Percentiles rank a stretch among this genome's conserved stretches.
These are phyloP conservation scores for Poicephalus meyeri DNA, from an alignment of 2,113 vertebrate species.

Conservation along the genomic window DNA sequence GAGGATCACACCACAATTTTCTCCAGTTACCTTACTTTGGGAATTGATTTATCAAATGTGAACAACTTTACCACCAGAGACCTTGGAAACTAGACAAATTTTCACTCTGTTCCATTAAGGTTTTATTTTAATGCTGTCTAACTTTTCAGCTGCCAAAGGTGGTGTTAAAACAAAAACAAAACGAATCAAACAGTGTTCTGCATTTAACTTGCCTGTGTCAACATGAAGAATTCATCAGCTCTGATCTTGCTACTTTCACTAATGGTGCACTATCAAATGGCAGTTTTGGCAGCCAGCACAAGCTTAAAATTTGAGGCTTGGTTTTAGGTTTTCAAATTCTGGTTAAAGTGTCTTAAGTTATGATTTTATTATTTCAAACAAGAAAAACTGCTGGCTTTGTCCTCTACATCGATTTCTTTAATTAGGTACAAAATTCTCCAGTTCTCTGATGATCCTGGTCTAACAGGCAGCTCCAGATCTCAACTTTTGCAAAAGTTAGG, in stretches of 20 bases:
- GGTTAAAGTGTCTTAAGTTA: not conserved
- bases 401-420: not conserved
- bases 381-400: not conserved
- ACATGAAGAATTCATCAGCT: not conserved
- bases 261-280: not conserved
- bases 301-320: not conserved
- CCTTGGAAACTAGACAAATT: slow-evolving; percentile 57
- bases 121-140: slow-evolving; percentile 60
- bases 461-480: not conserved
- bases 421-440: not conserved
- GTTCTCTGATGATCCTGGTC: not conserved
- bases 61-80: slow-evolving; percentile 56
- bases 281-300: not conserved
- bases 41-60: slow-evolving; percentile 34
- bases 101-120: slow-evolving; percentile 55
- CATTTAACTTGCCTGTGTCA: slow-evolving; percentile 33
- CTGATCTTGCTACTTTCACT: not conserved
- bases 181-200: not conserved
- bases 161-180: slow-evolving; percentile 6
- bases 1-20: slow-evolving; percentile 28
- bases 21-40: slow-evolving; percentile 30
- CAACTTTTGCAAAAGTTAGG: not conserved
- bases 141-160: slow-evolving; percentile 50
- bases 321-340: not conserved
- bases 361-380: slow-evolving; percentile 1